These are phyloP conservation scores for Oxytorus armatus DNA, from an alignment of 2,888 invertebrate species.

Conservation along the genomic window DNA sequence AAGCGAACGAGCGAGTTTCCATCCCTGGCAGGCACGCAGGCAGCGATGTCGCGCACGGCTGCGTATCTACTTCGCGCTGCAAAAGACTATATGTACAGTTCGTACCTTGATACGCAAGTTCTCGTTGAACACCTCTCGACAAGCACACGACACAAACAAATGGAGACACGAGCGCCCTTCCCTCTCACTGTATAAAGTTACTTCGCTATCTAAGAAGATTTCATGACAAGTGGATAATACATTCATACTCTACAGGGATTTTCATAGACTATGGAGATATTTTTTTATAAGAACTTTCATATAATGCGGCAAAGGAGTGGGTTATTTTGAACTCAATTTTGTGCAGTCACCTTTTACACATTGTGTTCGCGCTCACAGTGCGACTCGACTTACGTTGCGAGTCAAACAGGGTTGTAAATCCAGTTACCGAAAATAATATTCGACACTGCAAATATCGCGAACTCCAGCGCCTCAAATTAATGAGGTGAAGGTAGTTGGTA, in stretches of 20 bases:
- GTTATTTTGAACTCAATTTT: too few species aligned
- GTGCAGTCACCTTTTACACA: too few species aligned
- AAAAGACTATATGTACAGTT: conserved; percentile 26
- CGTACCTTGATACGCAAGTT: conserved; percentile 18
- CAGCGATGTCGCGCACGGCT: conserved; percentile 36
- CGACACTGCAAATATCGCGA: too few species aligned
- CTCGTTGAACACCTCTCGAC: conserved; percentile 17
- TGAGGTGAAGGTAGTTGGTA: too few species aligned
- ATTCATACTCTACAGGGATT: not conserved
- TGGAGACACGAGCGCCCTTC: conserved; percentile 52
- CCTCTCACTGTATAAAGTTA: conserved; percentile 15
- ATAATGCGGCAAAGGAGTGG: too few species aligned
- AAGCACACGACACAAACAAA: conserved; percentile 57
- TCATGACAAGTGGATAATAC: not conserved
- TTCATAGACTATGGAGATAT: not conserved
- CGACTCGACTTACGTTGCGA: too few species aligned
- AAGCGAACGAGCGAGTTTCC: conserved; percentile 76
- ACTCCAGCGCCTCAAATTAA: too few species aligned
- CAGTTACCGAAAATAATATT: too few species aligned
- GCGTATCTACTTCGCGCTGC: conserved; percentile 42
- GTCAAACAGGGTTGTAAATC: too few species aligned
- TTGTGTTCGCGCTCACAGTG: too few species aligned
- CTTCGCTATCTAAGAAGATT: not conserved
- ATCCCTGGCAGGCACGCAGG: conserved; percentile 70
- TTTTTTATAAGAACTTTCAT: too few species aligned